These are phyloP conservation scores for Lepus timidus DNA, from an alignment of 2,113 vertebrate species.

Conservation along the genomic window DNA sequence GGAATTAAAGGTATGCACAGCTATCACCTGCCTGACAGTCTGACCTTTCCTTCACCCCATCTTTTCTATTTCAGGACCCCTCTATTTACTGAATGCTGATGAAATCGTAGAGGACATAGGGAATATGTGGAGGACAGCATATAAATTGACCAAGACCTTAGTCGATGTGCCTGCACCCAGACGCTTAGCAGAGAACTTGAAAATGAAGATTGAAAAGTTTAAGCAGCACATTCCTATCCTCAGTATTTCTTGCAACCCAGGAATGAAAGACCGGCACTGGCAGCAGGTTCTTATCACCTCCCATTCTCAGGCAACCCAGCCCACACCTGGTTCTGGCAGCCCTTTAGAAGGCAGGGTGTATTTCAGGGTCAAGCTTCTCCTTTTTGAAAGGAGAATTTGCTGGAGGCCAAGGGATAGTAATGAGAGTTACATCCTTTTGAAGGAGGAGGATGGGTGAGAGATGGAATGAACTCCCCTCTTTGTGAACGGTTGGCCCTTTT, in stretches of 20 bases:
- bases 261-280: constrained; percentile 95
- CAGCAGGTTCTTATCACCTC: constrained; percentile 86
- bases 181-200: constrained; percentile 90
- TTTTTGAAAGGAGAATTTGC: constrained; percentile 21
- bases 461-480: not conserved
- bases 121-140: constrained; percentile 92
- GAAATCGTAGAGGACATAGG: constrained; percentile 90
- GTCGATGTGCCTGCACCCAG: constrained; percentile 87
- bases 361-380: not conserved
- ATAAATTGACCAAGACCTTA: constrained; percentile 92
- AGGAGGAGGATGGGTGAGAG: not conserved
- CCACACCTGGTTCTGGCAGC: not conserved
- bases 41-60: not conserved
- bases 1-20: not conserved
- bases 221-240: constrained; percentile 93
- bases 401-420: too few relatives aligned
- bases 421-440: not conserved
- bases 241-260: constrained; percentile 92
- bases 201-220: constrained; percentile 92
- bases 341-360: not conserved
- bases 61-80: constrained; percentile 87
- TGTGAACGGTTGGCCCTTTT: not conserved
- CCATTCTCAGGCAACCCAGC: not conserved
- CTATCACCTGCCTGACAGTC: not conserved
- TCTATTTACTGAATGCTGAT: constrained; percentile 91